These are phyloP conservation scores for Philopotamus ludificatus DNA, from an alignment of 1,140 invertebrate genomes.

Conservation along the genomic window DNA sequence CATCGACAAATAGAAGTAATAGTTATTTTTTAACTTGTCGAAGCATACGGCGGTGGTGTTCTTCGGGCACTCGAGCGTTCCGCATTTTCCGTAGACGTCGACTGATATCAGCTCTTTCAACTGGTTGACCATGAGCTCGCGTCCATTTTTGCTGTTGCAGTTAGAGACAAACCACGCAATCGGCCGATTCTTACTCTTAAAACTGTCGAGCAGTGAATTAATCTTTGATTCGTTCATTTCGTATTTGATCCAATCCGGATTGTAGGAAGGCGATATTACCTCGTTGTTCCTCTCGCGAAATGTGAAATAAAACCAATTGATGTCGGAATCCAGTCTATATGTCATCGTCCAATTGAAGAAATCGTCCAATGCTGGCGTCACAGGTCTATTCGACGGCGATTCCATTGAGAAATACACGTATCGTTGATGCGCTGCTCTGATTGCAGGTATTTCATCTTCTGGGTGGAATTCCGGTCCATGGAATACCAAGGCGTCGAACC, in stretches of 20 bases:
- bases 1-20: slow-evolving; percentile 66
- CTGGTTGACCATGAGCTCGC: slow-evolving; percentile 56
- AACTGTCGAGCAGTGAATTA: slow-evolving; percentile 20
- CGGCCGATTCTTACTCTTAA: slow-evolving; percentile 42
- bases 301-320: slow-evolving; percentile 55
- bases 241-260: neutral
- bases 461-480: slow-evolving; percentile 45
- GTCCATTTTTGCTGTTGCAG: slow-evolving; percentile 55
- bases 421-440: slow-evolving; percentile 43
- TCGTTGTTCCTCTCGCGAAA: slow-evolving; percentile 43
- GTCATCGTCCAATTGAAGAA: slow-evolving; percentile 65
- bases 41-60: slow-evolving; percentile 47
- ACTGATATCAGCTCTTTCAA: slow-evolving; percentile 60
- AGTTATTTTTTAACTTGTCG: slow-evolving; percentile 51
- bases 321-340: slow-evolving; percentile 64
- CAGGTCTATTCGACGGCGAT: slow-evolving; percentile 46
- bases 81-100: slow-evolving; percentile 67
- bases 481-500: slow-evolving; percentile 50
- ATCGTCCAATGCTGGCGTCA: slow-evolving; percentile 44
- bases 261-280: slow-evolving; percentile 43
- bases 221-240: neutral
- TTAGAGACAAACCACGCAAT: slow-evolving; percentile 65
- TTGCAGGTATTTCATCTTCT: slow-evolving; percentile 38
- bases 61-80: slow-evolving; percentile 44
- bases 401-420: slow-evolving; percentile 48